phyloP scores from a whole-genome alignment of 2,113 vertebrate genomes.

The Tyto alba region DNA sequence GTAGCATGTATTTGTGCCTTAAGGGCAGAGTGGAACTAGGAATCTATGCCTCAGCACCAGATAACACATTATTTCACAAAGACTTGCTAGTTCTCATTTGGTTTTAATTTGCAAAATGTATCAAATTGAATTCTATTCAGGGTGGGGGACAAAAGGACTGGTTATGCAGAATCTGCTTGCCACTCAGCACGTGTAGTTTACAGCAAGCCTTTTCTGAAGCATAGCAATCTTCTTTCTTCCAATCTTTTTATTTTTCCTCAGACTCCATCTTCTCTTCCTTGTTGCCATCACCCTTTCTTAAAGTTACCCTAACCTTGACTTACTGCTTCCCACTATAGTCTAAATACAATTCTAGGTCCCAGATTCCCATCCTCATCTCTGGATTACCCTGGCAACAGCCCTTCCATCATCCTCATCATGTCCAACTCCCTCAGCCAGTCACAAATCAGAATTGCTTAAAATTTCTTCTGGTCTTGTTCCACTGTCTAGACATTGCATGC shows the following conservation, averaged over 20 bases:
- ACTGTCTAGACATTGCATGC: background rate
- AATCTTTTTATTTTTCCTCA: background rate
- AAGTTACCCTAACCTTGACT: slow-evolving; percentile 35
- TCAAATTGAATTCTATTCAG: background rate
- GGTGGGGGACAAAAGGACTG: background rate
- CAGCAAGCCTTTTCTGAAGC: background rate
- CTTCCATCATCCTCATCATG: background rate
- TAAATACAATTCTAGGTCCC: background rate
- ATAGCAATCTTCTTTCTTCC: background rate
- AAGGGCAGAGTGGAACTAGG: background rate
- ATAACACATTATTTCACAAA: background rate
- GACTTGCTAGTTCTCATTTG: background rate
- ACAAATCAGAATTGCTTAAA: background rate
- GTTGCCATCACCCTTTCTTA: background rate
- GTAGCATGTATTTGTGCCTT: background rate
- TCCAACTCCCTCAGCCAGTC: background rate
- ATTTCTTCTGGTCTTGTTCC: background rate
- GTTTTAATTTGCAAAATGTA: background rate
- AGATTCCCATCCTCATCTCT: background rate
- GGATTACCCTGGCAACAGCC: slow-evolving; percentile 32
- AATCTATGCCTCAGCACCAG: background rate
- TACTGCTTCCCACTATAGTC: background rate
- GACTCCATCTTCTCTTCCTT: background rate
- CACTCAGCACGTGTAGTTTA: background rate
- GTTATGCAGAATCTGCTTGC: background rate